A percentile compares a stretch with the other conserved stretches of the same genome.
Conservation (phyloP, 1,140 invertebrate species). For the Calephelis virginiensis region DNA sequence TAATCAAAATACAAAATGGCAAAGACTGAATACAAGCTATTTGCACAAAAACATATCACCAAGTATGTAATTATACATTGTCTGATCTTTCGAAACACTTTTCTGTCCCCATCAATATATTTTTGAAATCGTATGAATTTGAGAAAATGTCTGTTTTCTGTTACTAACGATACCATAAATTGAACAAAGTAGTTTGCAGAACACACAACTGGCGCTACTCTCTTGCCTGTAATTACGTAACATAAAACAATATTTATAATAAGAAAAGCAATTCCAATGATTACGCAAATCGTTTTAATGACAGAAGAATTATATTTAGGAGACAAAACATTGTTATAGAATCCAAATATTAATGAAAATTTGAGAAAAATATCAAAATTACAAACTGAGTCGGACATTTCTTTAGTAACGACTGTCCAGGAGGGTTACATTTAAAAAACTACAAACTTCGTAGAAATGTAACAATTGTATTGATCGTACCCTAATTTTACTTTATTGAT, state of each 20-base stretch:
- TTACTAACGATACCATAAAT: background rate
- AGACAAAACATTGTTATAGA: background rate
- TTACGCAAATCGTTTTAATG: background rate
- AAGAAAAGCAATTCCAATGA: background rate
- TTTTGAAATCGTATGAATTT: background rate
- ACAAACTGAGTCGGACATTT: background rate
- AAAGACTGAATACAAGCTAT: background rate
- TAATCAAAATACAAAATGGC: background rate
- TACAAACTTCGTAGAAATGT: too few relatives aligned
- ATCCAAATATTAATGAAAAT: background rate
- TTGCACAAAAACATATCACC: background rate
- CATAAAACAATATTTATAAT: background rate
- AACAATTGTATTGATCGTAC: too few relatives aligned
- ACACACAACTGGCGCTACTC: background rate
- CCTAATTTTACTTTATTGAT: too few relatives aligned
- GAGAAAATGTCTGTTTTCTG: background rate
- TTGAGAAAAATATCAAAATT: background rate
- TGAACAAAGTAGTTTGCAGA: background rate
- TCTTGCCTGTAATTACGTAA: background rate
- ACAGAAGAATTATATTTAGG: background rate
- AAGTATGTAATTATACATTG: background rate
- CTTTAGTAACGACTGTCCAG: too few relatives aligned
- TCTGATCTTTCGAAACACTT: background rate
- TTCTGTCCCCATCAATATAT: background rate
- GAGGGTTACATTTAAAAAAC: too few relatives aligned